Base-by-base conservation (phyloP, 1,140 invertebrate genomes). In the Drosophila biarmipes region DNA sequence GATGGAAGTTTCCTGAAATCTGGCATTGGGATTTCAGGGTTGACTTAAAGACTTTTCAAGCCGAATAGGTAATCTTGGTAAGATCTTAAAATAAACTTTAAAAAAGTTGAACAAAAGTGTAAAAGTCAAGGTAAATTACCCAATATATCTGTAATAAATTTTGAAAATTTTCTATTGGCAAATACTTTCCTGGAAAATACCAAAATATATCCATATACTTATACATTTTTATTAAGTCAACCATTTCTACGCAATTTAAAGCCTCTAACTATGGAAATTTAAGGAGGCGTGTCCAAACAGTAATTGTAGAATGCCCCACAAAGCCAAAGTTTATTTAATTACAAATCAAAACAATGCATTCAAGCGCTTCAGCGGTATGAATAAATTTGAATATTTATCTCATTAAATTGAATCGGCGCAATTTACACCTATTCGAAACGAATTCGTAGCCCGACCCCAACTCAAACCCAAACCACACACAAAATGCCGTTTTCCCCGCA, bases 351-450 rank as follows among this genome's bases (percentile, higher is more conserved):
- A n/a, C 35, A 51, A 52, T 24, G 35, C 24, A 5, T 12, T 61
- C 14, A 24, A 27, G 42, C 34, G 17, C 17, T 12, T 48, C 4
- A 6, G 24, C 15, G 42, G 24, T 56, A 38, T 38, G 64, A 46
- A 69, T 69, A 69, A 56, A 69, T 48, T 69, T 69, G 42, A 56
- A 69, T 69, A 48, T 67, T 56, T 55, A 68, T 35, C 42, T 69
- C 42, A 69, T 56, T 56, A 69, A 55, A 69, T 69, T 56, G 49
- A 72, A 71, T 59, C 31, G 62, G 38, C 29, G 38, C 51, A 48
- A 73, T 63, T 73, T 46, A 73, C 57, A 73, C 71, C 57, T 63
- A 37, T 62, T 53, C 21, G 15, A 14, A 17, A 15, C 27, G 21
- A 56, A 61, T 27, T 54, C 27, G 27, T 27, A 24, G 40, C 40